Conservation (phyloP, 2,113 vertebrate genomes). For the Nibea coibor region DNA sequence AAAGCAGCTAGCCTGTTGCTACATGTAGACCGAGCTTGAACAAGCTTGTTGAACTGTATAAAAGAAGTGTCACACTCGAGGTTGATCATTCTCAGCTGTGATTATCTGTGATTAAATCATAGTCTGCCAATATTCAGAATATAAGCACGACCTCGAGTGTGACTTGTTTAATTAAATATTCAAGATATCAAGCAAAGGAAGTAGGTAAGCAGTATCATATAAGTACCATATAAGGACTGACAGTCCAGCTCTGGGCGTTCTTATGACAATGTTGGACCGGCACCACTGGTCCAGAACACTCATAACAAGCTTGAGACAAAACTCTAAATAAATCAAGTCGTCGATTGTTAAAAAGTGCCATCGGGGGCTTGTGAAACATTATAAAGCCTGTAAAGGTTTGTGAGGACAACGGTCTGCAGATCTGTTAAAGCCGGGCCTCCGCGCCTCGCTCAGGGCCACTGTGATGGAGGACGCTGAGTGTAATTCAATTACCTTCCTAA, state of each 20-base stretch:
- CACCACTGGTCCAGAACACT: background rate
- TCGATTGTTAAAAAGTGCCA: background rate
- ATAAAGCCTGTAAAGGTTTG: background rate
- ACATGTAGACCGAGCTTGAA: too few species aligned
- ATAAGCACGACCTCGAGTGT: too few species aligned
- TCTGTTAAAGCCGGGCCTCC: too few species aligned
- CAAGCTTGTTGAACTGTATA: too few species aligned
- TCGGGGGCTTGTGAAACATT: background rate
- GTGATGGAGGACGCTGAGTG: background rate
- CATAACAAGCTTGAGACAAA: background rate
- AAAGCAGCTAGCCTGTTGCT: too few species aligned
- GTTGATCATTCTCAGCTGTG: too few species aligned
- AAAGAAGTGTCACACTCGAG: too few species aligned
- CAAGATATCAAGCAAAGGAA: background rate
- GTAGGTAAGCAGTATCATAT: background rate
- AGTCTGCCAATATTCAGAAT: too few species aligned
- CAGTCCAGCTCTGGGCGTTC: background rate
- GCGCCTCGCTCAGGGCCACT: slow-evolving; percentile 8
- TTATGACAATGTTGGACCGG: background rate
- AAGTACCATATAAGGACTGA: background rate
- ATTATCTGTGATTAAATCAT: too few species aligned
- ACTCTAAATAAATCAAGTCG: background rate
- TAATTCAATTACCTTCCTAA: slow-evolving; percentile 22
- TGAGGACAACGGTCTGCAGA: background rate
- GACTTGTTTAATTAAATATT: too few species aligned